These are phyloP conservation scores for Penaeus monodon DNA, from an alignment of 2,888 invertebrate genomes.

Conservation along the genomic window DNA sequence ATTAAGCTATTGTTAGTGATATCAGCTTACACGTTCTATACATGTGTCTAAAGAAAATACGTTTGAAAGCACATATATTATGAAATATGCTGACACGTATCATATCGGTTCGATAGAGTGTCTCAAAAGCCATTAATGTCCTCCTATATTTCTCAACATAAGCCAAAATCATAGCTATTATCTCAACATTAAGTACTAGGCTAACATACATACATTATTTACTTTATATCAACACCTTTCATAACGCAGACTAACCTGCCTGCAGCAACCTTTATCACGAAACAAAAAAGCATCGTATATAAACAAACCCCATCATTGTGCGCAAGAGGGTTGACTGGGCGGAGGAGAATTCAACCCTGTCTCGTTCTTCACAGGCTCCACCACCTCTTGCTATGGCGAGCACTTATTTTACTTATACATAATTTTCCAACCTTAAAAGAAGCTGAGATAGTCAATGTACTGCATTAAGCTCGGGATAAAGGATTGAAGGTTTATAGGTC, in stretches of 20 bases:
- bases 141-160: not conserved
- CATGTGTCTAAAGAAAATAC: too few species aligned
- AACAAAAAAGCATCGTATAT: slow-evolving; percentile 25
- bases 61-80: too few species aligned
- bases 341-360: not conserved
- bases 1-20: too few species aligned
- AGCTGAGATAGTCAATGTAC: too few species aligned
- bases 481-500: too few species aligned
- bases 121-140: not conserved
- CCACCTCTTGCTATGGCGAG: not conserved
- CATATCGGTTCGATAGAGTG: not conserved
- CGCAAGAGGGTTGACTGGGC: slow-evolving; percentile 7
- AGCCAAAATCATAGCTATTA: slow-evolving; percentile 21
- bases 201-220: slow-evolving; percentile 18
- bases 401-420: too few species aligned
- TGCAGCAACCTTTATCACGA: slow-evolving; percentile 8
- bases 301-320: slow-evolving; percentile 26
- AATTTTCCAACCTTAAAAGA: too few species aligned
- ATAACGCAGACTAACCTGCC: slow-evolving; percentile 1
- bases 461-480: too few species aligned
- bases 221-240: slow-evolving; percentile 31
- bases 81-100: not conserved
- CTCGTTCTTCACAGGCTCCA: not conserved
- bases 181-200: slow-evolving; percentile 16
- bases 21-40: too few species aligned